A percentile compares a stretch with the other conserved stretches of the same genome.
Evolutionary conservation across 2,797 vertebrate species (phyloP).

Genomic region (Serranus cabrilla): DNA sequence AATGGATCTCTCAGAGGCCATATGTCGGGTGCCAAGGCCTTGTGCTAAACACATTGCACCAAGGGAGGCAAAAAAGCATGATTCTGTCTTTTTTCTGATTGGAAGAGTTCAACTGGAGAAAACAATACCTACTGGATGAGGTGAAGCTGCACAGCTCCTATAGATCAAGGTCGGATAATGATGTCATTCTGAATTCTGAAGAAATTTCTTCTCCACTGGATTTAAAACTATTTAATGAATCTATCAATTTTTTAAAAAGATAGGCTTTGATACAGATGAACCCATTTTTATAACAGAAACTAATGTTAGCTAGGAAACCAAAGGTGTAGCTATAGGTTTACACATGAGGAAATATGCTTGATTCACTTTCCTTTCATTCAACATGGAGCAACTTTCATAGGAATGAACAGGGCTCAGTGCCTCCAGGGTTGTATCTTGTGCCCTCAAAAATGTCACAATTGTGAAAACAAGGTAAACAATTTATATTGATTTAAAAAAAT

Average conservation of each 20-base stretch:
- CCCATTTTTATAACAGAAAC: background rate
- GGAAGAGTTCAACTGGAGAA: conserved; percentile 21
- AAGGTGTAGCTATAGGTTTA: background rate
- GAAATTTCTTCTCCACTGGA: background rate
- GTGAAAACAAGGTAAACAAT: too few relatives aligned
- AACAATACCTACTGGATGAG: background rate
- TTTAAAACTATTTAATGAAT: background rate
- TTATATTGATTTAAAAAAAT: too few relatives aligned
- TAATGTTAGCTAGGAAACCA: background rate
- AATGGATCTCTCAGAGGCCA: conserved; percentile 67
- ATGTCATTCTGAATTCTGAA: background rate
- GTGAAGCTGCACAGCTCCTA: background rate
- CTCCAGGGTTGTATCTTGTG: too few relatives aligned
- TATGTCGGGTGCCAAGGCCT: conserved; percentile 56
- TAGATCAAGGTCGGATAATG: background rate
- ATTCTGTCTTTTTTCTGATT: conserved; percentile 13
- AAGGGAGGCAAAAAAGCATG: too few relatives aligned
- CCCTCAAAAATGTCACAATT: too few relatives aligned
- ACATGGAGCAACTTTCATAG: too few relatives aligned
- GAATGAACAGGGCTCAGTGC: too few relatives aligned
- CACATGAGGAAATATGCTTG: background rate
- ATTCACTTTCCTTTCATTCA: conserved; percentile 7
- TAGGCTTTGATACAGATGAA: background rate
- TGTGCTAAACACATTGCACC: conserved; percentile 51
- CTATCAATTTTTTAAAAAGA: background rate